Evolutionary conservation across 2,888 invertebrate genomes (phyloP).

Genomic region (Cryptophagus acutangulus): DNA sequence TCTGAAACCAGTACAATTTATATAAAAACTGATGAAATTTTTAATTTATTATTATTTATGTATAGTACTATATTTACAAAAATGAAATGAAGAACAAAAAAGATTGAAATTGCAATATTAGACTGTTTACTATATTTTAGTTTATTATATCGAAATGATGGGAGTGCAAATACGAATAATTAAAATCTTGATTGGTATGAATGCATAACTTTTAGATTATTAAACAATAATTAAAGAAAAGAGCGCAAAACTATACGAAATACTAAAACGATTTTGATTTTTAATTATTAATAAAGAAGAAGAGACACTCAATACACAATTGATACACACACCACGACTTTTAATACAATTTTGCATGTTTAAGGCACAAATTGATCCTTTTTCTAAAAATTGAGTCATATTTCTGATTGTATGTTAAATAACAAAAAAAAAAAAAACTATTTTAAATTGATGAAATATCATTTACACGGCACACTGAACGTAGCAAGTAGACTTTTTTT

Average conservation of each 20-base stretch:
- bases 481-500: slow-evolving; percentile 61
- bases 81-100: too few species aligned
- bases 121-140: too few species aligned
- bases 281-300: slow-evolving; percentile 15
- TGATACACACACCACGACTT: slow-evolving; percentile 20
- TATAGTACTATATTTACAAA: too few species aligned
- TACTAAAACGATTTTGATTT: slow-evolving; percentile 37
- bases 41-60: too few species aligned
- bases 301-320: slow-evolving; percentile 14
- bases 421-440: slow-evolving; percentile 19
- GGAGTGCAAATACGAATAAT: too few species aligned
- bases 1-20: slow-evolving; percentile 27
- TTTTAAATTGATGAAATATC: slow-evolving; percentile 34
- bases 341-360: slow-evolving; percentile 41
- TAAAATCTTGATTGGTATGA: too few species aligned
- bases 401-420: slow-evolving; percentile 46
- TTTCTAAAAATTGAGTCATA: slow-evolving; percentile 38
- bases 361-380: slow-evolving; percentile 38
- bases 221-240: slow-evolving; percentile 25
- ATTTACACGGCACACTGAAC: slow-evolving; percentile 49
- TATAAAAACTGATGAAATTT: slow-evolving; percentile 8
- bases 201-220: too few species aligned
- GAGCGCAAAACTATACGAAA: slow-evolving; percentile 30
- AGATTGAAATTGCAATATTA: too few species aligned
- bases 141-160: too few species aligned